A percentile compares a stretch with the other conserved stretches of the same genome.
Conservation (phyloP, 2,113 vertebrate species). For the Oxyruncus cristatus region DNA sequence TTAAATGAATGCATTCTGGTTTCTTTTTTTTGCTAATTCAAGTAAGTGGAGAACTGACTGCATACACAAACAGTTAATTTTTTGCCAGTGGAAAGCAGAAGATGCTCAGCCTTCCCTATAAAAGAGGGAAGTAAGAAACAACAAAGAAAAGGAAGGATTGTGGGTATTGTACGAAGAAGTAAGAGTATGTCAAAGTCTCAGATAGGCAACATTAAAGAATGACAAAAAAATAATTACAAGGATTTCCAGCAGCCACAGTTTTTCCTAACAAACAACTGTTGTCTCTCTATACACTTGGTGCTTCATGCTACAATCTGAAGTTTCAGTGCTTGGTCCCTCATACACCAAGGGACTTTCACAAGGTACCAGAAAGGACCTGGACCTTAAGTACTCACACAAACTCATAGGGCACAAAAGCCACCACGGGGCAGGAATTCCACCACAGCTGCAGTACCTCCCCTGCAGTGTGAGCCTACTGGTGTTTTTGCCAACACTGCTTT, state of each 20-base stretch:
- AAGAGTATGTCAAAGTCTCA: background rate
- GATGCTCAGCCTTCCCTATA: background rate
- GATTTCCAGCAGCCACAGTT: background rate
- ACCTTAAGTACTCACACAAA: background rate
- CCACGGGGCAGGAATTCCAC: background rate
- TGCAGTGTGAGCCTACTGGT: background rate
- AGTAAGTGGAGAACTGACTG: background rate
- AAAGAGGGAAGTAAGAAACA: background rate
- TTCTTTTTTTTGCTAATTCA: slow-evolving; percentile 14
- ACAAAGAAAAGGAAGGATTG: background rate
- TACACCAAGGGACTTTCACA: background rate
- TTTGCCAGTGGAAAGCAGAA: background rate
- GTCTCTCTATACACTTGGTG: background rate
- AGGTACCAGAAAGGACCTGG: background rate
- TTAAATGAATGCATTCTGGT: slow-evolving; percentile 3
- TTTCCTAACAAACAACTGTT: background rate
- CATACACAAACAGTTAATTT: background rate
- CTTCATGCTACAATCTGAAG: background rate
- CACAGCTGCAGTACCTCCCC: background rate
- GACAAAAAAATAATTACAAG: background rate
- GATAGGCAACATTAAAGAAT: background rate
- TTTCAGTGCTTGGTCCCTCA: background rate
- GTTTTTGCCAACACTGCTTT: background rate
- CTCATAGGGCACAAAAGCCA: background rate
- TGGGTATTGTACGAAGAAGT: background rate